Evolutionary conservation across 2,797 vertebrate genomes (phyloP).

Genomic region (Poeciliopsis presidionis): DNA sequence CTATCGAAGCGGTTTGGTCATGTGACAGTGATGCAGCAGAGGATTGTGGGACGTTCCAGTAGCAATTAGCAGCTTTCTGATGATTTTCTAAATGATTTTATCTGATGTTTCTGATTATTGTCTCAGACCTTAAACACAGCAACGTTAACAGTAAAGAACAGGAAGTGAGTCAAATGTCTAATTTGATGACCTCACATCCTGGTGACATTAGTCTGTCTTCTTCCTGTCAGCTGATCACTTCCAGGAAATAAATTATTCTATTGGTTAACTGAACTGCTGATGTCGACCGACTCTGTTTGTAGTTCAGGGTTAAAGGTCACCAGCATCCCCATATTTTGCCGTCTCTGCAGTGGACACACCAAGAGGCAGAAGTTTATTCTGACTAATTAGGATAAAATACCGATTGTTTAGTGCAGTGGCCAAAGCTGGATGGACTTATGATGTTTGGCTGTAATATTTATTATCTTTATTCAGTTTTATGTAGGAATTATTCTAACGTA

Average conservation of each 20-base stretch:
- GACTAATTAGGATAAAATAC: too few species aligned
- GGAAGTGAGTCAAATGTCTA: not conserved
- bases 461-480: not conserved
- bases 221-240: not conserved
- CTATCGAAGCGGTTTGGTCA: too few species aligned
- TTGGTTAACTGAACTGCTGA: not conserved
- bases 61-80: not conserved
- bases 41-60: not conserved
- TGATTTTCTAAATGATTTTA: not conserved
- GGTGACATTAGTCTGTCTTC: not conserved
- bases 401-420: too few species aligned
- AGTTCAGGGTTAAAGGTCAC: conserved; percentile 4
- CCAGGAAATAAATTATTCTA: not conserved
- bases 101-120: too few species aligned
- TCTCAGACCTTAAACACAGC: too few species aligned
- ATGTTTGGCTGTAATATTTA: not conserved
- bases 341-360: too few species aligned
- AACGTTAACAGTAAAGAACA: not conserved
- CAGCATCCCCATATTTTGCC: not conserved
- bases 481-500: not conserved
- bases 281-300: not conserved
- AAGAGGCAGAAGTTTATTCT: too few species aligned
- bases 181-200: not conserved
- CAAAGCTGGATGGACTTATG: not conserved
- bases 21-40: not conserved